phyloP scores from a whole-genome alignment of 2,113 vertebrate species.

The Corvus cornix region DNA sequence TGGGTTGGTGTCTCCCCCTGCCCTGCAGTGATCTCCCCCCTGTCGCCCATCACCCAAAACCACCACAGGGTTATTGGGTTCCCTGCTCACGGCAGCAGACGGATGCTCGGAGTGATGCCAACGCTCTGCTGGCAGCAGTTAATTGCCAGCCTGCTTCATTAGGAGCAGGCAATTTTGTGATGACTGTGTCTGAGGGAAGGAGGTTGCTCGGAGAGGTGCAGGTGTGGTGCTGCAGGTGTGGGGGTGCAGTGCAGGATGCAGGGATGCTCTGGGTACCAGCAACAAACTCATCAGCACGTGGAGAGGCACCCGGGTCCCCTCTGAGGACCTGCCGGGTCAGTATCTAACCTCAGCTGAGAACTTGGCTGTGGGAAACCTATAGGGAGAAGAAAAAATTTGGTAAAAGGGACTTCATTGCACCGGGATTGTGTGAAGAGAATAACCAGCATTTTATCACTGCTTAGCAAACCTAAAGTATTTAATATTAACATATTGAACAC shows the following conservation, averaged over 20 bases:
- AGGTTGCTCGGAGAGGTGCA: rapidly evolving
- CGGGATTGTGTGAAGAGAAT: background rate
- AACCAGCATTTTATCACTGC: background rate
- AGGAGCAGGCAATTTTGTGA: background rate
- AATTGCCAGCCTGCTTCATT: background rate
- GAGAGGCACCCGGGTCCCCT: background rate
- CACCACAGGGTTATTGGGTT: rapidly evolving
- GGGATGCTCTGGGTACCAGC: background rate
- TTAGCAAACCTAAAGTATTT: background rate
- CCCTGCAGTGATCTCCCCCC: background rate
- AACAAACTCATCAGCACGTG: rapidly evolving
- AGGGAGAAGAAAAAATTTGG: background rate
- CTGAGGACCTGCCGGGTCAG: background rate
- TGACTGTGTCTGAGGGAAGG: background rate
- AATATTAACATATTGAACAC: background rate
- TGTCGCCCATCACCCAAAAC: rapidly evolving
- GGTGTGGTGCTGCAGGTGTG: background rate
- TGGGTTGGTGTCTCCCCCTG: background rate
- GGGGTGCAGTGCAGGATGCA: background rate
- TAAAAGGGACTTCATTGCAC: background rate
- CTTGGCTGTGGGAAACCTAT: rapidly evolving
- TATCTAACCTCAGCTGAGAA: background rate
- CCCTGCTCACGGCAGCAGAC: rapidly evolving
- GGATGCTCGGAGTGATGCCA: background rate
- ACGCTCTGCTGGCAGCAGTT: background rate